Percentiles rank a stretch among this genome's conserved stretches.
These are phyloP conservation scores for Xerus rutilus DNA, from an alignment of 2,797 vertebrate species.

Conservation along the genomic window DNA sequence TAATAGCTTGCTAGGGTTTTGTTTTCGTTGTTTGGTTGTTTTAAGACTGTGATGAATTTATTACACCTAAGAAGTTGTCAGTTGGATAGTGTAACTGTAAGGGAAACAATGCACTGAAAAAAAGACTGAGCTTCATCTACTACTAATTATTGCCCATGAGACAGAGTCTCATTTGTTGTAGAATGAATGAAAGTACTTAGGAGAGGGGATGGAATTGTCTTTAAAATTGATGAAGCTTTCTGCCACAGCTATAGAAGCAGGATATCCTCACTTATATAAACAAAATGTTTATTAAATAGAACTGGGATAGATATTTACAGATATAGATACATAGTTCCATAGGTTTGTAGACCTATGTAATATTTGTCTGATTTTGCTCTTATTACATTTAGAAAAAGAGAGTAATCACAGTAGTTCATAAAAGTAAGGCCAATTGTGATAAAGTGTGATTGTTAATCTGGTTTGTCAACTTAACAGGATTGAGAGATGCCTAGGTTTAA, in stretches of 20 bases:
- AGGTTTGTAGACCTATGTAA: accelerated
- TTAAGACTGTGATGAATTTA: not conserved
- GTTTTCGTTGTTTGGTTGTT: not conserved
- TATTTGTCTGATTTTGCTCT: not conserved
- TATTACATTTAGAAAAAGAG: not conserved
- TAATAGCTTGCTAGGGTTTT: not conserved
- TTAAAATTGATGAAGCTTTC: not conserved
- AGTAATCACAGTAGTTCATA: not conserved
- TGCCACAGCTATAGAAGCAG: not conserved
- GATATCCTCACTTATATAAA: not conserved
- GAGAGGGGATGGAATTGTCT: not conserved
- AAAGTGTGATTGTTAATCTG: not conserved
- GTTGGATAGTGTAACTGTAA: not conserved
- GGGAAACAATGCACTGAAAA: not conserved
- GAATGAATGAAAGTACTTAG: not conserved
- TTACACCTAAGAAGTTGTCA: not conserved
- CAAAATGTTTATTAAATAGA: not conserved
- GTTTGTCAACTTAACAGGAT: too few species aligned
- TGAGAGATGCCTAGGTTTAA: too few species aligned
- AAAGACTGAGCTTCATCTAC: not conserved
- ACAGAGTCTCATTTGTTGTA: not conserved
- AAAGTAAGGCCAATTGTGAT: not conserved
- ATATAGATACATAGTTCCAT: not conserved
- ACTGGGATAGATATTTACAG: not conserved
- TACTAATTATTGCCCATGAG: not conserved